These are phyloP conservation scores for Stenchaetothrips biformis DNA, from an alignment of 2,888 invertebrate species.

Conservation along the genomic window DNA sequence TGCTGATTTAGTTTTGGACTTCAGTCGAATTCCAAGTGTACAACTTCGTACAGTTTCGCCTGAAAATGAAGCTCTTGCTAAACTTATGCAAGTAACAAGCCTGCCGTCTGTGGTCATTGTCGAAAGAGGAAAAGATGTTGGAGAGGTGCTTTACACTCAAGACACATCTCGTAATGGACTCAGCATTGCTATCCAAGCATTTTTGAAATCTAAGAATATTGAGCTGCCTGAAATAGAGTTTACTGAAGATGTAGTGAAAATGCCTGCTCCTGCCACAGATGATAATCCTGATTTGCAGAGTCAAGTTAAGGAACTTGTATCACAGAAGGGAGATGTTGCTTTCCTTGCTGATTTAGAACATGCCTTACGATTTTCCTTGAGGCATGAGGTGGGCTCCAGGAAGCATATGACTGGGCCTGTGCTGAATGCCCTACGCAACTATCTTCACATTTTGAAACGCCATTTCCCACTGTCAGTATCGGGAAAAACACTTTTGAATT, in stretches of 20 bases:
- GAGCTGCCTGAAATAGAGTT: background rate
- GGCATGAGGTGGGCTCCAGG: slow-evolving; percentile 73
- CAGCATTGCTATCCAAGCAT: slow-evolving; percentile 49
- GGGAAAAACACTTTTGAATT: slow-evolving; percentile 60
- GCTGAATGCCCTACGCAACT: slow-evolving; percentile 67
- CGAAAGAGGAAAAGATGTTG: slow-evolving; percentile 35
- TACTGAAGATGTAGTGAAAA: slow-evolving; percentile 38
- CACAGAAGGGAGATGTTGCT: slow-evolving; percentile 54
- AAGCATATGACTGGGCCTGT: slow-evolving; percentile 65
- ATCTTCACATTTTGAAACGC: slow-evolving; percentile 63
- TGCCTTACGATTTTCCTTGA: slow-evolving; percentile 74
- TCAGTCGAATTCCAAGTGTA: slow-evolving; percentile 54
- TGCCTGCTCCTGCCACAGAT: slow-evolving; percentile 34
- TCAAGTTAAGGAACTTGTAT: background rate
- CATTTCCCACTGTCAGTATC: slow-evolving; percentile 74
- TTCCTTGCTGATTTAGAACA: slow-evolving; percentile 86
- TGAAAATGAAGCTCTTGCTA: slow-evolving; percentile 53
- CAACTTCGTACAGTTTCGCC: slow-evolving; percentile 55
- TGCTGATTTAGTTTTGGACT: slow-evolving; percentile 62
- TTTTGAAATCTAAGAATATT: slow-evolving; percentile 46
- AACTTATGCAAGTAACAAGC: slow-evolving; percentile 48
- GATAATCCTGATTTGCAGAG: background rate
- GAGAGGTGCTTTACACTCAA: slow-evolving; percentile 18
- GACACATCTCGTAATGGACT: slow-evolving; percentile 37
- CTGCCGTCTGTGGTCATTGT: slow-evolving; percentile 56